Percentiles rank a stretch among this genome's conserved stretches.
These are phyloP conservation scores for Tribolium madens DNA, from an alignment of 1,140 invertebrate species.

Conservation along the genomic window DNA sequence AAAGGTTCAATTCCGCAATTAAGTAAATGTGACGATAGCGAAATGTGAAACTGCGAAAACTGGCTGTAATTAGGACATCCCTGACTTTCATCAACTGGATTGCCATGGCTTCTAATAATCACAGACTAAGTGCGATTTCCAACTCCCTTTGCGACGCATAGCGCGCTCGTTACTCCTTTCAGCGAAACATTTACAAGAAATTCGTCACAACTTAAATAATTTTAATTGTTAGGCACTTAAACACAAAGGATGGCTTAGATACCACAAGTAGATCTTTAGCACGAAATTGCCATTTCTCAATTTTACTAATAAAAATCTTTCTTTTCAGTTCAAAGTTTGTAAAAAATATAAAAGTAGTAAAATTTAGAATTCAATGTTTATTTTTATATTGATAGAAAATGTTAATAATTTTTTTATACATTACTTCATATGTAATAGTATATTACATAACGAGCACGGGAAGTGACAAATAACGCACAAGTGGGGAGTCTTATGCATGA, in stretches of 20 bases:
- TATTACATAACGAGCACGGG: too few species aligned
- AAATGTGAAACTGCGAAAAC: conserved; percentile 38
- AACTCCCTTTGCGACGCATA: not conserved
- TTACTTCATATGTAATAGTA: too few species aligned
- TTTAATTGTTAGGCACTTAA: conserved; percentile 18
- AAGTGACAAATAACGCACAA: too few species aligned
- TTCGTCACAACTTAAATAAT: conserved; percentile 25
- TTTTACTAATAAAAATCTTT: too few species aligned
- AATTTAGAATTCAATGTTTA: too few species aligned
- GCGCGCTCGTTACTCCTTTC: conserved; percentile 28
- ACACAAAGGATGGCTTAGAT: not conserved
- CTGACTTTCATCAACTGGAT: conserved; percentile 34
- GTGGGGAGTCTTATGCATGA: too few species aligned
- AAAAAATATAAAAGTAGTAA: too few species aligned
- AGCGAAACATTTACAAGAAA: conserved; percentile 33
- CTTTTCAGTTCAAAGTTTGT: too few species aligned
- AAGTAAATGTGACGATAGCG: conserved; percentile 37
- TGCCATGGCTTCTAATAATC: conserved; percentile 33
- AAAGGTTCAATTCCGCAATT: conserved; percentile 38
- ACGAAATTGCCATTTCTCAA: not conserved
- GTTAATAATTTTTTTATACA: too few species aligned
- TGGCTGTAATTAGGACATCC: conserved; percentile 35
- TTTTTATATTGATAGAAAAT: too few species aligned
- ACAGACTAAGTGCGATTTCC: conserved; percentile 27
- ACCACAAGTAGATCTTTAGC: not conserved